These are phyloP conservation scores for Forbesichthys papilliferus DNA, from an alignment of 2,113 vertebrate species.

Conservation along the genomic window DNA sequence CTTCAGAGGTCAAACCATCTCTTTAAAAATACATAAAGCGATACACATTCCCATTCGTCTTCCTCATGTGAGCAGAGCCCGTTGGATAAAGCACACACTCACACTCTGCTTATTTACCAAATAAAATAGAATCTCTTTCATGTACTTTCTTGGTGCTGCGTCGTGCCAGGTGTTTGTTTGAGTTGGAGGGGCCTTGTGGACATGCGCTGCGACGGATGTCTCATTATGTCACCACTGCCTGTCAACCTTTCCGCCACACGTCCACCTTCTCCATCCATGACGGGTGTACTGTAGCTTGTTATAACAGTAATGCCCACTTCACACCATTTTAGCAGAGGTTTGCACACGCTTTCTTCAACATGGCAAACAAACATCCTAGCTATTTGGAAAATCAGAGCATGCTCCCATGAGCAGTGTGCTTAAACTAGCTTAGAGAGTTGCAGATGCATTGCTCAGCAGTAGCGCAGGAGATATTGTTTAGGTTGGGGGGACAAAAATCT, in stretches of 20 bases:
- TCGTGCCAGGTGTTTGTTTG: conserved; percentile 57
- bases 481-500: too few relatives aligned
- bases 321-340: too few relatives aligned
- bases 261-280: too few relatives aligned
- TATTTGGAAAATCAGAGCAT: too few relatives aligned
- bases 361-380: too few relatives aligned
- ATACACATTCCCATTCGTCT: conserved; percentile 7
- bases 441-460: too few relatives aligned
- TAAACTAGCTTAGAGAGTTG: too few relatives aligned
- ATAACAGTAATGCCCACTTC: too few relatives aligned
- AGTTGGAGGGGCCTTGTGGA: conserved; percentile 35
- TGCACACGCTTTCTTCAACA: too few relatives aligned
- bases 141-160: conserved; percentile 29
- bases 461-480: too few relatives aligned
- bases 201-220: conserved; percentile 33
- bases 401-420: too few relatives aligned
- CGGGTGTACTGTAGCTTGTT: too few relatives aligned
- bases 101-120: conserved; percentile 42
- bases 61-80: conserved; percentile 4
- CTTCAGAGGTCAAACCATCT: not conserved
- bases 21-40: not conserved
- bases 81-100: conserved; percentile 19
- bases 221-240: conserved; percentile 23
- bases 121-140: conserved; percentile 37
- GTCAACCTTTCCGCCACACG: conserved; percentile 3